Evolutionary conservation across 2,797 vertebrate genomes (phyloP), one percentile per base, ranked within the genome.

Genomic region (Karalla daura): DNA sequence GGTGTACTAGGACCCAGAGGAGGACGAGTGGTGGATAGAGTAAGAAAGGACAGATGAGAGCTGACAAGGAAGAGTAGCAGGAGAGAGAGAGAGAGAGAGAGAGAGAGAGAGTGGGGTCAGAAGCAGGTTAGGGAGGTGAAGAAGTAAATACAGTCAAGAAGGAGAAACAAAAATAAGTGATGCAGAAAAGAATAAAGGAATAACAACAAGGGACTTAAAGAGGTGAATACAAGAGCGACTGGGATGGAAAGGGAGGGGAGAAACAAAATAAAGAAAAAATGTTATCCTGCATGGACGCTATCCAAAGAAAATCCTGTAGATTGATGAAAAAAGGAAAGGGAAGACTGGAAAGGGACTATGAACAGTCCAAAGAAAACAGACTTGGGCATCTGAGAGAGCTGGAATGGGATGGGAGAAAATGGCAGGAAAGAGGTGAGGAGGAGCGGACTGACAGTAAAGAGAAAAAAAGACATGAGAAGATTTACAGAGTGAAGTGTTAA

Each of bases 331-430:
- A 54, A 46, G 27, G 63, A 63, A 67, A 76, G 33, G 21, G 50
- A 3, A 64, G 66, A 64, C 59, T 60, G 64, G 24, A 61, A 69
- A 65, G 2, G 24, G 33, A 52, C 35, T 7, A n/a, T 36, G 47
- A 24, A 40, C 63, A 54, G 41, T 71, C 84, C 75, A 84, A 86
- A 60, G 71, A 83, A 86, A 90, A 88, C 73, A 87, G 47, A 49
- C 10, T 14, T 1, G 4, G 21, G 39, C 9, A 60, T 67, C 30
- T 63, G 14, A 52, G 53, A 64, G 59, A 61, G 24, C 12, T 12
- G 11, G 24, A 47, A 35, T 63, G 6, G 41, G 63, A 65, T 81
- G 73, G 62, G 68, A 80, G 85, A 84, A 24, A 13, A 62, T 24
- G 58, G 49, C 4, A 50, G 33, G 2, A 33, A 18, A 44, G 45